These are phyloP conservation scores for Microcaecilia unicolor DNA, from an alignment of 2,797 vertebrate species.

Conservation along the genomic window DNA sequence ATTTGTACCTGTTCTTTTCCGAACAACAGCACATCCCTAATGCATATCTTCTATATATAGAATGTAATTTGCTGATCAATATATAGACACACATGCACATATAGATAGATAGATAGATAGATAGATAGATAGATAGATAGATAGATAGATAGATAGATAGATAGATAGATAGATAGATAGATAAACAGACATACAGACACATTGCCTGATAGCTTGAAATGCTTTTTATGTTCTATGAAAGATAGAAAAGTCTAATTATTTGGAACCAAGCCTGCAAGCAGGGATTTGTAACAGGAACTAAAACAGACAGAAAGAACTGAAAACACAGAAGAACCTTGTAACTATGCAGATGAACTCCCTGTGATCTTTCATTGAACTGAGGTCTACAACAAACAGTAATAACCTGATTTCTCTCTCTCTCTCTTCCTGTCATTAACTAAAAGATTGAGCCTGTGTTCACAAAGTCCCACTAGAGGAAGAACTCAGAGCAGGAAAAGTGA, in stretches of 20 bases:
- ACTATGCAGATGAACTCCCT: slow-evolving; percentile 41
- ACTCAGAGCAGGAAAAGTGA: slow-evolving; percentile 28
- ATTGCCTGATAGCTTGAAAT: slow-evolving; percentile 31
- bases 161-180: too few relatives aligned
- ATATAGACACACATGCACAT: too few relatives aligned
- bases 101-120: too few relatives aligned
- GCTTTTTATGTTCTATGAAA: slow-evolving; percentile 43
- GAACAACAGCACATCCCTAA: too few relatives aligned
- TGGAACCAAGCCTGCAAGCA: slow-evolving; percentile 41
- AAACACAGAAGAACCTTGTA: slow-evolving; percentile 45
- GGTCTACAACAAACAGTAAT: slow-evolving; percentile 46
- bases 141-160: too few relatives aligned
- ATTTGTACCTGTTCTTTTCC: too few relatives aligned
- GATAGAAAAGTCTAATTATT: slow-evolving; percentile 58
- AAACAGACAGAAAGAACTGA: slow-evolving; percentile 53
- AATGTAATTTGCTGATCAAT: too few relatives aligned
- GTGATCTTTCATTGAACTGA: slow-evolving; percentile 57
- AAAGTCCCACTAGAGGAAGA: slow-evolving; percentile 19
- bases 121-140: too few relatives aligned
- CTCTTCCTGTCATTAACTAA: slow-evolving; percentile 63
- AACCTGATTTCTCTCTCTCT: slow-evolving; percentile 39
- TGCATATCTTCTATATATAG: too few relatives aligned
- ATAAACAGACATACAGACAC: slow-evolving; percentile 10
- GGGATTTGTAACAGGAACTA: slow-evolving; percentile 55
- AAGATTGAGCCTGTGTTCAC: slow-evolving; percentile 42